Evolutionary conservation across 1,140 invertebrate species (phyloP).

Genomic region (Neodiprion virginianus): DNA sequence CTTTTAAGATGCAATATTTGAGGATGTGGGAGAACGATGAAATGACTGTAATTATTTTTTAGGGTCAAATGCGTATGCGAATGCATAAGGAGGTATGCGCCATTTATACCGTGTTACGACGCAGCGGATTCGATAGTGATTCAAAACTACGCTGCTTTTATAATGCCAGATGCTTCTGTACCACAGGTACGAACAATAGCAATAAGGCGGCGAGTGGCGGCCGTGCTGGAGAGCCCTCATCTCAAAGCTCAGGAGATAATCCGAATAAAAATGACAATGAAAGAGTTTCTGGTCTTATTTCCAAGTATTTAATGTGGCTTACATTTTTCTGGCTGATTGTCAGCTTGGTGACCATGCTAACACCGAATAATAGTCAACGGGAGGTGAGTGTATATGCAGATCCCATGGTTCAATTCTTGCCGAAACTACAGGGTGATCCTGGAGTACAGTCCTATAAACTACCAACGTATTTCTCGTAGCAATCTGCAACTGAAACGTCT

Average conservation of each 20-base stretch:
- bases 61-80: background rate
- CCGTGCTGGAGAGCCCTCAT: constrained; percentile 48
- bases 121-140: constrained; percentile 47
- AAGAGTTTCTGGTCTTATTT: constrained; percentile 71
- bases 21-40: no score
- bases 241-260: constrained; percentile 36
- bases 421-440: background rate
- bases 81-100: background rate
- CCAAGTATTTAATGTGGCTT: constrained; percentile 80
- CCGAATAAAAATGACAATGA: constrained; percentile 64
- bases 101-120: constrained; percentile 36
- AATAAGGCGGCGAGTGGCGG: constrained; percentile 37
- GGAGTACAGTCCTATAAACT: no score
- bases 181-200: constrained; percentile 33
- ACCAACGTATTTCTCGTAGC: no score
- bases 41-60: background rate
- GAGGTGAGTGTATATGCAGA: constrained; percentile 63
- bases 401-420: constrained; percentile 10
- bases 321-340: constrained; percentile 76
- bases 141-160: constrained; percentile 45
- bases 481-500: no score
- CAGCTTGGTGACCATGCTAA: constrained; percentile 72
- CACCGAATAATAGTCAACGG: constrained; percentile 75
- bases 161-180: constrained; percentile 32
- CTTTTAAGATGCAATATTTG: no score